phyloP scores from a whole-genome alignment of 2,888 invertebrate genomes.

The Dysmachus trigonus region DNA sequence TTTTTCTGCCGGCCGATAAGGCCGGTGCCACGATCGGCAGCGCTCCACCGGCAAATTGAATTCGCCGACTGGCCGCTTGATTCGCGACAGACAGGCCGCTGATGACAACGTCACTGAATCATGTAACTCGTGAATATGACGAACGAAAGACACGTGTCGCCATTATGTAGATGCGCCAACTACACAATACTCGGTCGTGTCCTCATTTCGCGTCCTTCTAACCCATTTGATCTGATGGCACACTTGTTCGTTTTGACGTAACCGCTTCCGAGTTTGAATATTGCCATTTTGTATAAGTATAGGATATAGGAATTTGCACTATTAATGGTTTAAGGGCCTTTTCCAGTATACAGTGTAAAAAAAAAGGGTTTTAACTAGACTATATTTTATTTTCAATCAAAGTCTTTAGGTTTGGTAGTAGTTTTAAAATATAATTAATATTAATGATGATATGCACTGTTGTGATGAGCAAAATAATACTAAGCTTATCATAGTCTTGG shows the following conservation, averaged over 20 bases:
- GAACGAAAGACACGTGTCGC: background rate
- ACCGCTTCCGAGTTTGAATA: background rate
- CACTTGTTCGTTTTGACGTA: background rate
- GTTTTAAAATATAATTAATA: too few species aligned
- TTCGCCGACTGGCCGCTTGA: background rate
- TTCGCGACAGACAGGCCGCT: background rate
- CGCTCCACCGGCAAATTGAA: background rate
- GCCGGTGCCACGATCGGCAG: background rate
- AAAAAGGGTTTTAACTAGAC: too few species aligned
- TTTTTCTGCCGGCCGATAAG: background rate
- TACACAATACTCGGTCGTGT: background rate
- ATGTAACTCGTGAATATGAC: conserved; percentile 12
- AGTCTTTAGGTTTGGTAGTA: too few species aligned
- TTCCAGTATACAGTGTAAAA: too few species aligned
- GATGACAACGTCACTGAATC: conserved; percentile 22
- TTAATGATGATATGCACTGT: too few species aligned
- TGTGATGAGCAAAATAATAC: too few species aligned
- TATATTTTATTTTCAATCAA: too few species aligned
- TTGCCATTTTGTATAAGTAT: too few species aligned
- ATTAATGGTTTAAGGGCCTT: background rate
- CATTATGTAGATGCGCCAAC: background rate
- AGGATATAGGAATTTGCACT: background rate
- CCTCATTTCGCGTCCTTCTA: background rate
- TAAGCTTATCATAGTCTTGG: too few species aligned
- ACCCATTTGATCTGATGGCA: background rate